Evolutionary conservation across 2,888 invertebrate genomes (phyloP), one percentile per base, ranked within the genome.

Genomic region (Eumerus sabulonum): DNA sequence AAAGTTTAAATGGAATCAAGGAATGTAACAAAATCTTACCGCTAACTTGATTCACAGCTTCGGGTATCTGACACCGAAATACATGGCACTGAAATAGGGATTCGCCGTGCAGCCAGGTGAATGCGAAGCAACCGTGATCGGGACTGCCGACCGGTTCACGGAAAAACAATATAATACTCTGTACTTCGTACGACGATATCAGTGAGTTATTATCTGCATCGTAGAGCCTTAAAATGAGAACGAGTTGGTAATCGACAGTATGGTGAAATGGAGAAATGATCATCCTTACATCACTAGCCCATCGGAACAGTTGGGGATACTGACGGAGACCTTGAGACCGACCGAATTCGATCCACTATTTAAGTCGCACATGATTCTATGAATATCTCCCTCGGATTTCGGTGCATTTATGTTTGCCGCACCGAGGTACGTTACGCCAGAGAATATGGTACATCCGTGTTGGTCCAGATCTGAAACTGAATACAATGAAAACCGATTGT

Each of bases 61-160:
- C 98, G 27, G 95, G 94, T 86, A 96, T 95, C 87, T 97, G 96
- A 89, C 98, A 98, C 71, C 98, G 93, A 90, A 99, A 99, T 53
- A 98, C 97, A 90, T 99, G 98, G 90, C 99, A 99, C 89, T 98
- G 96, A 89, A 98, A 98, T 79, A 98, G 94, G 36, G 94, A 94
- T 85, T 96, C 96, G 0, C 98, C 98, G 87, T 97, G 97, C 53
- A 97, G 95, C 93, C 97, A 98, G 0, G 98, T 98, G 90, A 99
- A 98, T 9, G 98, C 98, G 90, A 99, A 99, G 89, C 99, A 99
- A n/a, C 96, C 93, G 0, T 94, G 93, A 84, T 98, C 98, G 0
- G 92, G 91, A 16, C 95, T 94, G 51, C 94, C 94, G 11, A 93
- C 92, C 36, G 93, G 92, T 7, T 99, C 99, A 54, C 97, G 94